These are phyloP conservation scores for Drosophila mayaguana DNA, from an alignment of 2,888 invertebrate species.

Conservation along the genomic window DNA sequence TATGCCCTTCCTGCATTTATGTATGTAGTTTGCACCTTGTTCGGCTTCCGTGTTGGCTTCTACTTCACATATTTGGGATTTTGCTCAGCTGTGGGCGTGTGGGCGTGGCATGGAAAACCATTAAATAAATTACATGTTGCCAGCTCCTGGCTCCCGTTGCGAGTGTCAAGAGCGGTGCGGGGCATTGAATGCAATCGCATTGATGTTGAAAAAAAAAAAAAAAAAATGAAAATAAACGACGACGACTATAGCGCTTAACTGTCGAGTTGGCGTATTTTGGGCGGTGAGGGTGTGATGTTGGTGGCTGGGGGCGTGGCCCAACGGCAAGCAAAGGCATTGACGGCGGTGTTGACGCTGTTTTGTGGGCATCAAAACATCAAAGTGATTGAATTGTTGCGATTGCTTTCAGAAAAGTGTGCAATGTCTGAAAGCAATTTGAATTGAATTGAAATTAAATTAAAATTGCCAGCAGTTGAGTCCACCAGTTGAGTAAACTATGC, in stretches of 20 bases:
- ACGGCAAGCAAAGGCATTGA: conserved; percentile 24
- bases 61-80: conserved; percentile 53
- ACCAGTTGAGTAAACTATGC: neutral
- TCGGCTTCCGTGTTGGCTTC: conserved; percentile 59
- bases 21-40: conserved; percentile 62
- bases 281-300: neutral
- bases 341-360: conserved; percentile 57
- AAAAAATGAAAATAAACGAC: conserved; percentile 44
- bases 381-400: conserved; percentile 83
- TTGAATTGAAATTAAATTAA: conserved; percentile 78
- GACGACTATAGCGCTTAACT: conserved; percentile 75
- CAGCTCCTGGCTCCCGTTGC: conserved; percentile 39
- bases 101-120: conserved; percentile 70
- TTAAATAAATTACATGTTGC: conserved; percentile 83
- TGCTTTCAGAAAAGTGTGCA: conserved; percentile 68
- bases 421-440: conserved; percentile 56
- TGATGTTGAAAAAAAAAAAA: conserved; percentile 64
- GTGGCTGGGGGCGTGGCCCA: conserved; percentile 34
- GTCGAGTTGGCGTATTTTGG: conserved; percentile 41
- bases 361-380: conserved; percentile 82
- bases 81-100: conserved; percentile 34
- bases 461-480: conserved; percentile 52
- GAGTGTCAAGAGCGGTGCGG: conserved; percentile 38
- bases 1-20: conserved; percentile 5
- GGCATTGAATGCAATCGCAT: conserved; percentile 72